Base-by-base conservation (phyloP, 2,888 invertebrate species). In the Horisme vitalbata region DNA sequence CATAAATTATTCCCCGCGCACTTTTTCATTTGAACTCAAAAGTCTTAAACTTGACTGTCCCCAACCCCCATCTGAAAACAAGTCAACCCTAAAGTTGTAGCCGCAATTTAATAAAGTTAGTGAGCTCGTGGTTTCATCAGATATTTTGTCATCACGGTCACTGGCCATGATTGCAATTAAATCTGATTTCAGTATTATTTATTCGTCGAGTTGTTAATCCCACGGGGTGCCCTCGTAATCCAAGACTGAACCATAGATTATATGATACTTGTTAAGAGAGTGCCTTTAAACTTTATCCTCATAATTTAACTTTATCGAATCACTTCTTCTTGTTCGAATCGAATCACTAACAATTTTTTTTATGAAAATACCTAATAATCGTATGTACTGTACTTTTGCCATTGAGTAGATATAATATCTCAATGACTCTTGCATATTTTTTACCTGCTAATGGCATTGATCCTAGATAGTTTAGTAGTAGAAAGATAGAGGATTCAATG, bases 131-230 rank as follows among this genome's bases (percentile, higher is more conserved):
- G 57, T 59, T 61, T 59, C 53, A 65, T 65, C 68, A 55, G 59
- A 63, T 68, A 55, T 56, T 55, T 55, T 45, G 60, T 58, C 55
- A 59, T 65, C 60, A 59, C 69, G 68, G 71, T 71, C 68, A 66
- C 63, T 61, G 67, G 55, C 56, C 65, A 54, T 68, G 67, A 68
- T 69, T 68, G 67, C 69, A 71, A 71, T 69, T 71, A 71, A 71
- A 63, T 65, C 63, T 51, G 58, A 58, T 55, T 60, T 41, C 55
- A 48, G 59, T 59, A 60, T 66, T 65, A 72, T 63, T 72, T 71
- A 71, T 71, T 59, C 63, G 59, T 52, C 35, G 58, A 63, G 60
- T 57, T 62, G 61, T 55, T 57, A 62, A 64, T 65, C 67, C 63
- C 58, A 36, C 10, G 51, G 34, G 65, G 51, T 41, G 57, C 55